Percentiles rank a stretch among this genome's conserved stretches.
These are phyloP conservation scores for Fabriciana adippe DNA, from an alignment of 2,888 invertebrate species.

Conservation along the genomic window DNA sequence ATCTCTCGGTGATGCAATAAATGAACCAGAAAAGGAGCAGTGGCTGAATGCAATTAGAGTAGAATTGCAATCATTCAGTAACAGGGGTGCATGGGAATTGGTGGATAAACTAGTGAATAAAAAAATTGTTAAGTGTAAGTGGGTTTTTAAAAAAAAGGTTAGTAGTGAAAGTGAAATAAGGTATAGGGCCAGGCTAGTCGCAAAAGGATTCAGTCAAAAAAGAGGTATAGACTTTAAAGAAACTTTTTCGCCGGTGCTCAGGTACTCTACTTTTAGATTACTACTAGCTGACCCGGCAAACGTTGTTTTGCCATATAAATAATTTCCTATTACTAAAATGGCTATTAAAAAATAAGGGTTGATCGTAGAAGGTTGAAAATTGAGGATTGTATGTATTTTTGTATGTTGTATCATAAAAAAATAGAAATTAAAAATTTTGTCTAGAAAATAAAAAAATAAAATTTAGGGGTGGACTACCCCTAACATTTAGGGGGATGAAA, in stretches of 20 bases:
- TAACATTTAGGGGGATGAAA: too few species aligned
- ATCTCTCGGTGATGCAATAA: slow-evolving; percentile 30
- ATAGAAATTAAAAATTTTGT: too few species aligned
- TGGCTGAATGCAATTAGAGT: slow-evolving; percentile 36
- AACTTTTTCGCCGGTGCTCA: slow-evolving; percentile 34
- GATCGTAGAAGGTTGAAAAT: too few species aligned
- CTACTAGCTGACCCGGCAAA: too few species aligned
- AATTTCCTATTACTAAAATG: too few species aligned
- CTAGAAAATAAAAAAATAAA: too few species aligned
- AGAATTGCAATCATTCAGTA: slow-evolving; percentile 35
- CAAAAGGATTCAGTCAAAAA: slow-evolving; percentile 36
- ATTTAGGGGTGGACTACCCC: too few species aligned
- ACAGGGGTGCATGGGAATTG: slow-evolving; percentile 38
- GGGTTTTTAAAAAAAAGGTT: slow-evolving; percentile 33
- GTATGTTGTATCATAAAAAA: too few species aligned
- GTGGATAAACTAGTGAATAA: slow-evolving; percentile 11
- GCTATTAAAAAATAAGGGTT: too few species aligned
- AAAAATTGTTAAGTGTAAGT: slow-evolving; percentile 32
- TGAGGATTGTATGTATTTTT: too few species aligned
- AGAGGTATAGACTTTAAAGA: slow-evolving; percentile 34
- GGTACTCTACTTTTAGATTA: slow-evolving; percentile 36
- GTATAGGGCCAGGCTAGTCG: slow-evolving; percentile 33
- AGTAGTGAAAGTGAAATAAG: slow-evolving; percentile 32
- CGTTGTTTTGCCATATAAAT: too few species aligned
- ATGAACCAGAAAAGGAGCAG: slow-evolving; percentile 33